These are phyloP conservation scores for Mythimna vitellina DNA, from an alignment of 2,888 invertebrate species.

Conservation along the genomic window DNA sequence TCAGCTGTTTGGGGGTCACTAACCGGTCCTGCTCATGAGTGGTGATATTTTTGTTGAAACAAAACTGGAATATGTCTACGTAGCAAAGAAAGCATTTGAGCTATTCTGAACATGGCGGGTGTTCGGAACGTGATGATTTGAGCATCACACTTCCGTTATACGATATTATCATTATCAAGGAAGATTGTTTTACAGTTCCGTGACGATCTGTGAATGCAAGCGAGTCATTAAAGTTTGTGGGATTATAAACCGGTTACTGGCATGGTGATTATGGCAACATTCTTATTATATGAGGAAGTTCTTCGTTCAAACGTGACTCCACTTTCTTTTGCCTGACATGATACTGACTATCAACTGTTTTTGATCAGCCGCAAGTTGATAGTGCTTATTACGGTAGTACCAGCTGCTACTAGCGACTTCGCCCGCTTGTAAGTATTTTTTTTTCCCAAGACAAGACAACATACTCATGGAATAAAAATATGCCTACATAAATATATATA, in stretches of 20 bases:
- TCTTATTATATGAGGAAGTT: slow-evolving; percentile 41
- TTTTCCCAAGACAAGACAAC: too few species aligned
- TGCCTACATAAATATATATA: too few species aligned
- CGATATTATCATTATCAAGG: slow-evolving; percentile 36
- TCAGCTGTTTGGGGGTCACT: slow-evolving; percentile 55
- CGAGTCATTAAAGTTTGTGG: slow-evolving; percentile 36
- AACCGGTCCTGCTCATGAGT: slow-evolving; percentile 43
- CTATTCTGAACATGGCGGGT: slow-evolving; percentile 15
- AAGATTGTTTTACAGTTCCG: slow-evolving; percentile 24
- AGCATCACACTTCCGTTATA: slow-evolving; percentile 20
- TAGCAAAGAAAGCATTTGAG: slow-evolving; percentile 18
- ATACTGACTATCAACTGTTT: slow-evolving; percentile 38
- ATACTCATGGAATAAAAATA: background rate
- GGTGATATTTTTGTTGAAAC: slow-evolving; percentile 33
- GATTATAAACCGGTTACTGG: slow-evolving; percentile 23
- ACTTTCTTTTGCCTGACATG: slow-evolving; percentile 47
- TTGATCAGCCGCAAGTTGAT: slow-evolving; percentile 24
- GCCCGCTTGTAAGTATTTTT: too few species aligned
- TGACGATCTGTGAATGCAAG: slow-evolving; percentile 34
- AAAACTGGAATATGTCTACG: slow-evolving; percentile 26
- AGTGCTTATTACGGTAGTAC: background rate
- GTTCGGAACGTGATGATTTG: slow-evolving; percentile 23
- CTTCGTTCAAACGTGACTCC: slow-evolving; percentile 51
- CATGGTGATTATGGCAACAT: slow-evolving; percentile 41
- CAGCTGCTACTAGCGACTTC: too few species aligned